Evolutionary conservation across 2,797 vertebrate species (phyloP), one percentile per base, ranked within the genome.

Genomic region (Rhodeus uyekii): DNA sequence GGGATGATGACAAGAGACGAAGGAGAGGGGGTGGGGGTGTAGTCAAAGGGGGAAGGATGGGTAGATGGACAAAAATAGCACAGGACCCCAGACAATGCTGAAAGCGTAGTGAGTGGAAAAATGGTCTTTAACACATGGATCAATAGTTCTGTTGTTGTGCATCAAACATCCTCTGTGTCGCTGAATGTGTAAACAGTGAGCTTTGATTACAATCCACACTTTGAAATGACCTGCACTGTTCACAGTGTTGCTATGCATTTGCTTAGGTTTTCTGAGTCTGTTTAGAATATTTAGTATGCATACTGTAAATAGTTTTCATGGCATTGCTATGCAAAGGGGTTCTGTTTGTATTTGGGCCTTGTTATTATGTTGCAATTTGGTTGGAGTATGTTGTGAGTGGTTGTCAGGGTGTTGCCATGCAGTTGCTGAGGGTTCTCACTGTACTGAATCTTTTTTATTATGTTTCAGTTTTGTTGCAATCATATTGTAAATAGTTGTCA

Each of bases 1-100:
- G 64, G 72, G 71, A 46, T 64, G 80, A 58, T 72, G 69, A 79
- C 61, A 86, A 63, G 32, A 84, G 80, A 88, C 53, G 10, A 58
- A 75, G 65, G 58, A 42, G 50, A 3, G 4, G 58, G 73, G 34
- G 34, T n/a, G 53, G 76, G 67, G 29, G 61, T 67, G 71, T n/a
- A 50, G 32, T 36, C 22, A 44, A 27, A 13, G 34, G 27, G 50
- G 24, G 12, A 69, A 60, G n/a, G 29, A 68, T 55, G 36, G 27
- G 22, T n/a, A 53, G 46, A 42, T 3, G n/a, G 32, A 36, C 16
- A 60, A 71, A 75, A 73, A 72, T 78, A 79, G 61, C 65, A 44
- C 74, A 69, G 39, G 55, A 75, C 75, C 64, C 44, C 39, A 76
- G 63, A 67, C 81, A 60, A 67, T 46, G 29, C 29, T 32, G 72